Percentiles rank a stretch among this genome's conserved stretches.
phyloP scores from a whole-genome alignment of 2,797 vertebrate species.

The Neostethus bicornis region DNA sequence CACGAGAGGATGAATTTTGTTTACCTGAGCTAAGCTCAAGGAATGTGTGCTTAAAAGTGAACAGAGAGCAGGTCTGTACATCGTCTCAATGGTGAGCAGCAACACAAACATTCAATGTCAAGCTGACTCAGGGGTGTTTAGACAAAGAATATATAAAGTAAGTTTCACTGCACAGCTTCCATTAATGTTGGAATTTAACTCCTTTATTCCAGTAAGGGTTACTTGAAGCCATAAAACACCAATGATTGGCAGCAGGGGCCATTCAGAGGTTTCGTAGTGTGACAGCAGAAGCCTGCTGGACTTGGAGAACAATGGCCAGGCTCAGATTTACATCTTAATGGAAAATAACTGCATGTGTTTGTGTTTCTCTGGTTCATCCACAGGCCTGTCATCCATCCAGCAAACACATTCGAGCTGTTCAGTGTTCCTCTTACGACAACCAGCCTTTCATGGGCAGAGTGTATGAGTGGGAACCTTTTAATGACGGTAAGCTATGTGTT shows the following conservation, averaged over 20 bases:
- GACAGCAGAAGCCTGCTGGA: slow-evolving; percentile 17
- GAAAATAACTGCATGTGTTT: slow-evolving; percentile 33
- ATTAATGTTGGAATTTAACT: slow-evolving; percentile 48
- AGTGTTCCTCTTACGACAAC: slow-evolving; percentile 93
- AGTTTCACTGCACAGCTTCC: slow-evolving; percentile 37
- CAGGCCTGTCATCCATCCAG: slow-evolving; percentile 87
- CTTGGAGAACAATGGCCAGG: slow-evolving; percentile 15
- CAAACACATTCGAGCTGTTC: slow-evolving; percentile 87
- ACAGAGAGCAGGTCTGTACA: slow-evolving; percentile 40
- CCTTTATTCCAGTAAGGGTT: slow-evolving; percentile 15
- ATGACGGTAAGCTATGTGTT: slow-evolving; percentile 81
- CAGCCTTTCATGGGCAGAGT: slow-evolving; percentile 94
- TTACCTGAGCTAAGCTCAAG: slow-evolving; percentile 12
- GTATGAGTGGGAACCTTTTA: slow-evolving; percentile 96
- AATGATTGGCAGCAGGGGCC: slow-evolving; percentile 16
- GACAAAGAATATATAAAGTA: slow-evolving; percentile 45
- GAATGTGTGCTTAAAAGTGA: slow-evolving; percentile 30
- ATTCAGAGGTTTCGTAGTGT: slow-evolving; percentile 8
- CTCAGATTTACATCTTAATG: slow-evolving; percentile 17
- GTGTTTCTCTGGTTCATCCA: slow-evolving; percentile 33
- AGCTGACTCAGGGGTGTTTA: slow-evolving; percentile 52
- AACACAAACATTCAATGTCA: slow-evolving; percentile 44
- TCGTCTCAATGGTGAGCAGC: slow-evolving; percentile 44
- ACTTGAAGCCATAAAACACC: slow-evolving; percentile 17
- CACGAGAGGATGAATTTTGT: slow-evolving; percentile 5